Evolutionary conservation across 2,797 vertebrate genomes (phyloP), one percentile per base, ranked within the genome.

Genomic region (Hybognathus amarus): DNA sequence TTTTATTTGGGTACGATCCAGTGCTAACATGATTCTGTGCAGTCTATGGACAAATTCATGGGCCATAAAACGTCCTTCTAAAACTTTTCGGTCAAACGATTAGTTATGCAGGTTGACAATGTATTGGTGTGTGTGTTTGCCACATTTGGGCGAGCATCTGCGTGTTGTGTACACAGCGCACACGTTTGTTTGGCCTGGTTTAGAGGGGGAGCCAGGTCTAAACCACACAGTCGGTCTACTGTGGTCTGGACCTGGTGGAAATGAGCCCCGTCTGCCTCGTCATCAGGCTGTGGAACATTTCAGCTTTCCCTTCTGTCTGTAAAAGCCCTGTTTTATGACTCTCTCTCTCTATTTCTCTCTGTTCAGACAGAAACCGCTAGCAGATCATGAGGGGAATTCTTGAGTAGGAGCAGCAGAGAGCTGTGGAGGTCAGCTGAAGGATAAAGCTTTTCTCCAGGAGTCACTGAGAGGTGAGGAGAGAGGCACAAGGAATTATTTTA

Each of bases 401-500:
- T 63, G 9, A 74, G 59, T 22, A 59, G 59, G 27, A 71, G 88
- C 90, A 87, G 90, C 89, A 87, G 92, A 93, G 27, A 71, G 88
- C 90, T 86, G 89, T 90, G 87, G 92, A 93, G 93, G 94, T 95
- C 93, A 95, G 89, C 89, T 88, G 93, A 93, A 94, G 94, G 93
- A 93, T 92, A 94, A 90, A 93, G 94, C 93, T 91, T 90, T 94
- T 92, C 91, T 90, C 90, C 87, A 89, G 91, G 92, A 95, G 94
- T 94, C 93, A 94, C 85, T 6, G 85, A 92, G 93, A 94, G 94
- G 94, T 94, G 94, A 95, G 71, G 42, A 71, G 22, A 50, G 89
- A 88, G 89, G 90, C 92, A 91, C 91, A 93, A 75, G 70, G 92
- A 93, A 94, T 93, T 89, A 92, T 92, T 93, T 94, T 94, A 92